A percentile compares a stretch with the other conserved stretches of the same genome.
phyloP scores from a whole-genome alignment of 2,888 invertebrate species.

The Philhelius pedissequus region DNA sequence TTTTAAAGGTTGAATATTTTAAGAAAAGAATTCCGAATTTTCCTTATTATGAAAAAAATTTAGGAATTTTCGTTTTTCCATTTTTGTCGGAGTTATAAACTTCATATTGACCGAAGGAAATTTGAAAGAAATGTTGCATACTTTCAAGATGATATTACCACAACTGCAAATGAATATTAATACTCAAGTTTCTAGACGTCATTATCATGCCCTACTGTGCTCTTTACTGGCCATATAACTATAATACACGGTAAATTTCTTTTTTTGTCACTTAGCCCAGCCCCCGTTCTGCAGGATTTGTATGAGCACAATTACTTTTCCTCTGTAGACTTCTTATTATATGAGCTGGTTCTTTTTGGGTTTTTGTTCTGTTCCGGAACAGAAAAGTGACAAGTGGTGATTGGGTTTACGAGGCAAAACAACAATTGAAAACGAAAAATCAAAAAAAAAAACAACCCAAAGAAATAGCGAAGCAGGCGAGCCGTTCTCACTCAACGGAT shows the following conservation, averaged over 20 bases:
- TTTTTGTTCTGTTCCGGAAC: constrained; percentile 23
- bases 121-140: too few relatives aligned
- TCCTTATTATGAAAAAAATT: too few relatives aligned
- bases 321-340: constrained; percentile 37
- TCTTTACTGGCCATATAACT: neutral
- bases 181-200: neutral
- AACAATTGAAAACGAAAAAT: neutral
- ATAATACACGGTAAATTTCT: neutral
- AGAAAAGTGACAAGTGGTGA: constrained; percentile 63
- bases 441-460: neutral
- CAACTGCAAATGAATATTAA: neutral
- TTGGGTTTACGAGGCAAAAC: constrained; percentile 14
- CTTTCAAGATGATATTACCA: neutral
- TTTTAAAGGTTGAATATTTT: too few relatives aligned
- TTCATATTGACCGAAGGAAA: too few relatives aligned
- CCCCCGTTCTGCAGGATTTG: neutral
- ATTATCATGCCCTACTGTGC: neutral
- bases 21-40: too few relatives aligned
- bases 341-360: constrained; percentile 22
- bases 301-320: constrained; percentile 49
- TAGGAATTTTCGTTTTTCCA: too few relatives aligned
- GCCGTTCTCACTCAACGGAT: constrained; percentile 37
- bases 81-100: too few relatives aligned
- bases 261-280: neutral
- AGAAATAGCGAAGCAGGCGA: neutral